Percentiles rank a stretch among this genome's conserved stretches.
Conservation (phyloP, 1,140 invertebrate species). For the Meteorus sp. region DNA sequence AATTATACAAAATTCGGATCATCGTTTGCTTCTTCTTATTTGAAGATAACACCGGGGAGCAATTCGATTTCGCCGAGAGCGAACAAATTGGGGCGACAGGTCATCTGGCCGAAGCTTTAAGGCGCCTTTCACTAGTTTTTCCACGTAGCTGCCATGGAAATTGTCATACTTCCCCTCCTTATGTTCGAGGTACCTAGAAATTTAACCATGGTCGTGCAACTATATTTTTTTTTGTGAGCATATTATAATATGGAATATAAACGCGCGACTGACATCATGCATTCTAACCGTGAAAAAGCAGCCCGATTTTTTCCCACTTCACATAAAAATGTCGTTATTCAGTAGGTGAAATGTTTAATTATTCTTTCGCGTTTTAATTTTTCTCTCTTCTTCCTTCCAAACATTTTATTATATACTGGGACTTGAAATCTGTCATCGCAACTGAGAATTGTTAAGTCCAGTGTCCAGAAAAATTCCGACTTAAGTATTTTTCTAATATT, state of each 20-base stretch:
- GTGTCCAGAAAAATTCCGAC: too few species aligned
- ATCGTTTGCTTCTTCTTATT: conserved; percentile 60
- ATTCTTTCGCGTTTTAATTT: too few species aligned
- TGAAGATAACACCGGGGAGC: conserved; percentile 61
- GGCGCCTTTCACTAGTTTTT: conserved; percentile 68
- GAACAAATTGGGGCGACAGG: conserved; percentile 60
- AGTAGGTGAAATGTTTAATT: too few species aligned
- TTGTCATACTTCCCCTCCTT: conserved; percentile 70
- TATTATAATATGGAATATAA: conserved; percentile 34
- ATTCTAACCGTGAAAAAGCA: too few species aligned
- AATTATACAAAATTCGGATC: conserved; percentile 42
- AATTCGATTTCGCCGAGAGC: conserved; percentile 61
- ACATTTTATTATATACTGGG: too few species aligned
- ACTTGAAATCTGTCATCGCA: too few species aligned
- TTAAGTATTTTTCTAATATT: too few species aligned
- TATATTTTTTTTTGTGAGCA: conserved; percentile 54
- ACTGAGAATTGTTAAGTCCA: too few species aligned
- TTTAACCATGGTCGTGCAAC: conserved; percentile 55
- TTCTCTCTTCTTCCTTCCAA: too few species aligned
- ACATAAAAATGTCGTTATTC: too few species aligned
- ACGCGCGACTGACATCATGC: conserved; percentile 15
- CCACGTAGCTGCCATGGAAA: conserved; percentile 71
- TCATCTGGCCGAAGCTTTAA: conserved; percentile 62
- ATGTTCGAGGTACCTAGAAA: conserved; percentile 68
- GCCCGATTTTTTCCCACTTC: too few species aligned